Conservation (phyloP, 2,797 vertebrate genomes). For the Pteropus rufus region DNA sequence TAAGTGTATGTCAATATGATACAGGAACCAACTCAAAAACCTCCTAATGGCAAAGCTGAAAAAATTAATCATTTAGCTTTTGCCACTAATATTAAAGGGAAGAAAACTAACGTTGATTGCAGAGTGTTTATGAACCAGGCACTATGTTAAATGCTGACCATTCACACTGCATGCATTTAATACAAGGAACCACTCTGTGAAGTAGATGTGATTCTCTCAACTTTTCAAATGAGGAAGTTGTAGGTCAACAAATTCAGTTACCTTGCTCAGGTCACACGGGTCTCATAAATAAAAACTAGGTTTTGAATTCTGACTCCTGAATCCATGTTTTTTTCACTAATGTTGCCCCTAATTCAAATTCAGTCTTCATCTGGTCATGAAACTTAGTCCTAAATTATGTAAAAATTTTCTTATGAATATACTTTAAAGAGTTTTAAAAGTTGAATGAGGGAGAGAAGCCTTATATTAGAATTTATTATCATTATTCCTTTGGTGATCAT, state of each 20-base stretch:
- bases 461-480: not conserved
- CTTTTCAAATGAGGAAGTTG: not conserved
- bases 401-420: not conserved
- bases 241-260: not conserved
- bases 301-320: not conserved
- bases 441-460: not conserved
- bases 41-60: not conserved
- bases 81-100: not conserved
- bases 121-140: not conserved
- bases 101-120: not conserved
- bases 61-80: not conserved
- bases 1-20: not conserved
- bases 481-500: not conserved
- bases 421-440: not conserved
- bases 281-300: not conserved
- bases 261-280: not conserved
- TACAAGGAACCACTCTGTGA: not conserved
- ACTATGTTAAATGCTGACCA: not conserved
- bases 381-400: not conserved
- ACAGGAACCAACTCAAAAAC: not conserved
- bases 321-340: not conserved
- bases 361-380: not conserved
- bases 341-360: not conserved
- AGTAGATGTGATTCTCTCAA: not conserved
- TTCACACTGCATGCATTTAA: not conserved